Percentiles rank a stretch among this genome's conserved stretches.
These are phyloP conservation scores for Malaclemys terrapin DNA, from an alignment of 2,113 vertebrate species.

Conservation along the genomic window DNA sequence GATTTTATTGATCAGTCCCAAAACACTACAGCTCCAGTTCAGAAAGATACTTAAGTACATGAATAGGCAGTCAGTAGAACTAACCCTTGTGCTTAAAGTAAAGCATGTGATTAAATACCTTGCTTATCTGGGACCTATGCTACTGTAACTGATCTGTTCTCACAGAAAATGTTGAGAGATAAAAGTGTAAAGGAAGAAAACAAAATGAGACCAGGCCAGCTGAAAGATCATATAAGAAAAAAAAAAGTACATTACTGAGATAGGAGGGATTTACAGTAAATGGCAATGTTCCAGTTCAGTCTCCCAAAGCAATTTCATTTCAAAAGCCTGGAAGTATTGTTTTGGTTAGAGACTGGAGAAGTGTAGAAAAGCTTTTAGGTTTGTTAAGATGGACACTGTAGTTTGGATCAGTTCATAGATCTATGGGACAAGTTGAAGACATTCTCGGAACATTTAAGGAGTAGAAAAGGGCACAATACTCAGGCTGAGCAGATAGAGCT, in stretches of 20 bases:
- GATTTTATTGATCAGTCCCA: not conserved
- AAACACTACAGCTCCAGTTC: not conserved
- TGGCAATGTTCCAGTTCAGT: not conserved
- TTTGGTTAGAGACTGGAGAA: conserved; percentile 21
- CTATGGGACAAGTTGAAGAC: not conserved
- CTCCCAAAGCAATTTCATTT: not conserved
- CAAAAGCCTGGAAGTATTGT: not conserved
- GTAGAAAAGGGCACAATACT: not conserved
- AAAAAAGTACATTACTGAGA: not conserved
- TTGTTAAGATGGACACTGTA: not conserved
- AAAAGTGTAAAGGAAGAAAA: not conserved
- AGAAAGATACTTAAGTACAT: too few species aligned
- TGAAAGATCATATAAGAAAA: not conserved
- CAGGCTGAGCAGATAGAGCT: not conserved
- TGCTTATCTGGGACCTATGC: not conserved
- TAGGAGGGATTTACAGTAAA: not conserved
- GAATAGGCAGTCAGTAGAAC: too few species aligned
- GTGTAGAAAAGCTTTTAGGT: not conserved
- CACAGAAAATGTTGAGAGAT: not conserved
- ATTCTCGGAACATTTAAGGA: not conserved
- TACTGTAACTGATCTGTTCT: not conserved
- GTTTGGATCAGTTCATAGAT: not conserved
- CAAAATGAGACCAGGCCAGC: not conserved
- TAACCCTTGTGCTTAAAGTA: not conserved
- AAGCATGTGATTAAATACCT: not conserved